Percentiles rank a stretch among this genome's conserved stretches.
Evolutionary conservation across 2,888 invertebrate species (phyloP).

Genomic region (Epinotia bilunana): DNA sequence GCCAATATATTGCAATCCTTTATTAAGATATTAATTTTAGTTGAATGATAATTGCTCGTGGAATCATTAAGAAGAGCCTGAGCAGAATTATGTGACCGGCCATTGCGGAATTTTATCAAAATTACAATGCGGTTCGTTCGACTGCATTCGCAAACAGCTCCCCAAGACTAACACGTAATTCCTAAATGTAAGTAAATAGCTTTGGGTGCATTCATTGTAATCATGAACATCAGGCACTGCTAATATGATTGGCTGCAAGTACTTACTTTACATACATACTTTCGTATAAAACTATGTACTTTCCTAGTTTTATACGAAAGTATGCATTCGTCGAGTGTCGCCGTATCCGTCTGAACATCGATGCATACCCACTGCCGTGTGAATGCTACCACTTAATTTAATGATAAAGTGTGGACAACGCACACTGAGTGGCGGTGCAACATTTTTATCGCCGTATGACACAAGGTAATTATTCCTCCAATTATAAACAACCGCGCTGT

Average conservation of each 20-base stretch:
- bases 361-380: constrained; percentile 30
- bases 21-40: too few relatives aligned
- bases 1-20: too few relatives aligned
- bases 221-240: not conserved
- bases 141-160: not conserved
- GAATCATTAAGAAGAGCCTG: too few relatives aligned
- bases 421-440: constrained; percentile 53
- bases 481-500: constrained; percentile 70
- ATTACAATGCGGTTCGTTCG: too few relatives aligned
- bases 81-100: too few relatives aligned
- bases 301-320: not conserved
- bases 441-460: constrained; percentile 67
- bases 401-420: constrained; percentile 60
- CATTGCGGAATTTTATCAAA: too few relatives aligned
- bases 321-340: not conserved
- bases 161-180: not conserved
- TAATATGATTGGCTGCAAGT: not conserved
- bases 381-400: constrained; percentile 54
- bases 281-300: too few relatives aligned
- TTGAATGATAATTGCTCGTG: too few relatives aligned
- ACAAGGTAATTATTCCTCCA: constrained; percentile 73
- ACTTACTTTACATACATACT: too few relatives aligned
- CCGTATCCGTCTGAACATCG: constrained; percentile 8
- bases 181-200: too few relatives aligned
- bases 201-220: too few relatives aligned